Evolutionary conservation across 2,113 vertebrate species (phyloP).

Genomic region (Saimiri boliviensis): DNA sequence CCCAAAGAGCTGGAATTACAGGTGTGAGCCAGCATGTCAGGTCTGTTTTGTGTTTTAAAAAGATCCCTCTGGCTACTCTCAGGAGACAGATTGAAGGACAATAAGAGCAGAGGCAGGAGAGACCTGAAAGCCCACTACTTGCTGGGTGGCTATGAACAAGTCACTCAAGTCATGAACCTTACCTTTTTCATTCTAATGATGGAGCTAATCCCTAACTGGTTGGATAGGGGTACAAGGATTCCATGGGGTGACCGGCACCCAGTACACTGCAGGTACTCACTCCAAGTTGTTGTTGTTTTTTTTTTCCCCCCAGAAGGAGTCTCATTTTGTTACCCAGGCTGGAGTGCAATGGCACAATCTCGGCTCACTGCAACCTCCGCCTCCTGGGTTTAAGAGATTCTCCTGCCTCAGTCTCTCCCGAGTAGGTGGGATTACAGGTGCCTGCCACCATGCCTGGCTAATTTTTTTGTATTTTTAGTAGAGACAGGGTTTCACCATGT

Average conservation of each 20-base stretch:
- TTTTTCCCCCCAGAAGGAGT: too few species aligned
- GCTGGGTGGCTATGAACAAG: neutral
- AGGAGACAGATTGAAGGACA: neutral
- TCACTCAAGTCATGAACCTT: neutral
- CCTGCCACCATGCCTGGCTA: too few species aligned
- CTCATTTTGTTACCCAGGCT: too few species aligned
- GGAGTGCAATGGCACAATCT: too few species aligned
- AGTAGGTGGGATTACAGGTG: too few species aligned
- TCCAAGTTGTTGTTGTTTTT: neutral
- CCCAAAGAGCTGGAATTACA: too few species aligned
- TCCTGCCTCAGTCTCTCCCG: too few species aligned
- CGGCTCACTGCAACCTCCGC: too few species aligned
- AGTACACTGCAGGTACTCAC: neutral
- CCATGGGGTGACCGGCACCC: neutral
- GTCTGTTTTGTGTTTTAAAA: constrained; percentile 32
- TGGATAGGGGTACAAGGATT: neutral
- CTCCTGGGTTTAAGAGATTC: too few species aligned
- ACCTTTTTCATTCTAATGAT: neutral
- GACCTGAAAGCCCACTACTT: neutral
- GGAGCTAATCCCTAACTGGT: neutral
- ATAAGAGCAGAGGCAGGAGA: neutral
- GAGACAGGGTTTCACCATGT: too few species aligned
- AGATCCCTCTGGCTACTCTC: neutral
- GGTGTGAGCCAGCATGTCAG: too few species aligned
- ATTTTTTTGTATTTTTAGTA: too few species aligned